Evolutionary conservation across 2,888 invertebrate species (phyloP), one percentile per base, ranked within the genome.

Genomic region (Graphium colonna): DNA sequence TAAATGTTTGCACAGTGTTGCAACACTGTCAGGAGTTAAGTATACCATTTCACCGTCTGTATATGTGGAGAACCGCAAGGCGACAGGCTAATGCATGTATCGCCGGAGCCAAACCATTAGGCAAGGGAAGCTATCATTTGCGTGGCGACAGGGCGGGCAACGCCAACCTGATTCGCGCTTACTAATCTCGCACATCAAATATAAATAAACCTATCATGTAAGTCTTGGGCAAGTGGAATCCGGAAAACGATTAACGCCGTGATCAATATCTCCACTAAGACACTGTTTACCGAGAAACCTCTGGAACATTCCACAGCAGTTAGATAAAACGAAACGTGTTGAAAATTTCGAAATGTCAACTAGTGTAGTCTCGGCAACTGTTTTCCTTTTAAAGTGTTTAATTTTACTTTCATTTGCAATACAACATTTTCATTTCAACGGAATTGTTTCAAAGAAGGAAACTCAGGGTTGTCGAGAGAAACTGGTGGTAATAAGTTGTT

Each of bases 121-220:
- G 57, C 56, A 60, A 79, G 79, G 82, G 82, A 84, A 85, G 81
- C 82, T 82, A 78, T 85, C 84, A 86, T 87, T 87, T 84, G 69
- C 68, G 62, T 68, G 80, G 82, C 82, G 83, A 84, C 85, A 75
- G 79, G 75, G 77, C 74, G 79, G 80, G 75, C 77, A 76, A 67
- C 65, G 65, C 67, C 64, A 71, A 73, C 74, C 69, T 71, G 75
- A 70, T 71, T 65, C 67, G 61, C 62, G 61, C 67, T 67, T 62
- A 61, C 67, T 70, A 70, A 66, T 68, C 72, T 67, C 65, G 68
- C 70, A 64, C 63, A 62, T 58, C 69, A 70, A 75, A 70, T 65
- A 62, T 63, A 70, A 75, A 76, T 74, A 68, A 76, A 73, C 60
- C 41, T 41, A 52, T 46, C 46, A 43, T 48, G 43, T 52, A 47